Evolutionary conservation across 2,888 invertebrate genomes (phyloP), one percentile per base, ranked within the genome.

Genomic region (Sericinus montela): DNA sequence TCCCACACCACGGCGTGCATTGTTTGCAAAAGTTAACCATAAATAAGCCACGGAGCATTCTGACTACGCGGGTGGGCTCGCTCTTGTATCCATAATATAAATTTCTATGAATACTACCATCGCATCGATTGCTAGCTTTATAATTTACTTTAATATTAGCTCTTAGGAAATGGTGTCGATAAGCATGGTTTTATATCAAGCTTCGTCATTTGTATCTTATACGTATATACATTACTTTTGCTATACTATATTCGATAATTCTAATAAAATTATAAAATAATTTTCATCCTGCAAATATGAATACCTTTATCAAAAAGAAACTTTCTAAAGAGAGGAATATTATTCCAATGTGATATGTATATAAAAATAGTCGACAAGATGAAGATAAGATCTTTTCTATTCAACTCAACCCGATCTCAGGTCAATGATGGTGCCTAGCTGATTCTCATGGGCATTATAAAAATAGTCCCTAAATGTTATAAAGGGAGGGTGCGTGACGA

Each of bases 21-120:
- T 86, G 85, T 85, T 86, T 83, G 86, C 84, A 77, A 86, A 84
- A 81, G 75, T 78, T 68, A 65, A 68, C 75, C 78, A 71, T 79
- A 76, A 75, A 69, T 73, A 66, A 65, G 60, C 69, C 69, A 59
- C 68, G 67, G 67, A 59, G 64, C 60, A 63, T 61, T 55, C 55
- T 40, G 42, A 29, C 77, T 40, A 62, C 66, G 75, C 82, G 86
- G 84, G 86, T 83, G 86, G 86, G 72, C 80, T 60, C 56, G 55
- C 50, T 55, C 55, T 40, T 55, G 56, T 61, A 54, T 58, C 59
- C 56, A 60, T 60, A 55, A 55, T 52, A 53, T 52, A 52, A 53
- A 52, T 52, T 52, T 54, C 53, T 56, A 53, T 56, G 52, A 43
- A 51, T 45, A 42, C 44, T 36, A 49, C 46, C 45, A 29, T 23